These are phyloP conservation scores for Agrochola lychnidis DNA, from an alignment of 2,888 invertebrate genomes.

Conservation along the genomic window DNA sequence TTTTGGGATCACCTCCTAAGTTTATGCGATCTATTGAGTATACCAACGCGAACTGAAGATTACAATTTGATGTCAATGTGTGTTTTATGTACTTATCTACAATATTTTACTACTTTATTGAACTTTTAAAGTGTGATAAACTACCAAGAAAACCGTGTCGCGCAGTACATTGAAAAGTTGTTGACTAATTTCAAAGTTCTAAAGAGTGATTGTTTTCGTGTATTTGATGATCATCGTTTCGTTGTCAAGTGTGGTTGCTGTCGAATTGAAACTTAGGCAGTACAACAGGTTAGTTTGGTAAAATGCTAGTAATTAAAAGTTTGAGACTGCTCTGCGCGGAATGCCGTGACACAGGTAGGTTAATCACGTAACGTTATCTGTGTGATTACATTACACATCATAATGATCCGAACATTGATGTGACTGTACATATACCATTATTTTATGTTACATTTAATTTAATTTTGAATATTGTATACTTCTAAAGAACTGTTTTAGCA, in stretches of 20 bases:
- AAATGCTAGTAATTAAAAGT: constrained; percentile 28
- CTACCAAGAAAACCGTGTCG: constrained; percentile 58
- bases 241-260: constrained; percentile 49
- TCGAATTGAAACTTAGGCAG: constrained; percentile 26
- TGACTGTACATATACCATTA: background rate
- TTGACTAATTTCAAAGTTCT: constrained; percentile 76
- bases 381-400: constrained; percentile 57
- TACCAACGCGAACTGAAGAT: constrained; percentile 30
- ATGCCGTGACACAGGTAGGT: constrained; percentile 58
- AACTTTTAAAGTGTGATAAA: constrained; percentile 70
- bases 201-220: constrained; percentile 71
- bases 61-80: constrained; percentile 23
- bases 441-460: background rate
- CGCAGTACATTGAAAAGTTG: constrained; percentile 83
- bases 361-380: constrained; percentile 66
- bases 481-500: background rate
- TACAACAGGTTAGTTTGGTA: constrained; percentile 52
- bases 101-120: constrained; percentile 59
- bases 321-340: constrained; percentile 31
- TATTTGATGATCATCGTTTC: constrained; percentile 55
- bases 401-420: constrained; percentile 29
- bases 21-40: background rate
- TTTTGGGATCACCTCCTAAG: constrained; percentile 32
- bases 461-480: background rate
- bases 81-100: constrained; percentile 40